phyloP scores from a whole-genome alignment of 1,140 invertebrate genomes.

The Drosophila ambigua region DNA sequence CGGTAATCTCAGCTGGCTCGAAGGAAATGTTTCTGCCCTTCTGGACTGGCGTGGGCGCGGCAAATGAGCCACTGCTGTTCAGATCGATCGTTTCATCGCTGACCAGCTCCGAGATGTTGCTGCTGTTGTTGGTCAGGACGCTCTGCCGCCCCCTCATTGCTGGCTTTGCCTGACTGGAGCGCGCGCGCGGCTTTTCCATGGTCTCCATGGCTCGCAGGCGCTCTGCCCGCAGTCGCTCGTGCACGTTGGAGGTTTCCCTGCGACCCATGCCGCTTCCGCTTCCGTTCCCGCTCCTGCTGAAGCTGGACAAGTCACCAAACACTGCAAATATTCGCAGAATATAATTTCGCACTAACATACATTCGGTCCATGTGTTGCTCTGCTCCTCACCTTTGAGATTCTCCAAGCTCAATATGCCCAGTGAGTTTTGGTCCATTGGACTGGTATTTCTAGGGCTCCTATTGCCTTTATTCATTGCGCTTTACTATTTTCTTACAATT shows the following conservation, averaged over 20 bases:
- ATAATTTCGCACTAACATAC: neutral
- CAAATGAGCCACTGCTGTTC: slow-evolving; percentile 55
- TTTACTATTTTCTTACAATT: slow-evolving; percentile 11
- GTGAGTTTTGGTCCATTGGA: slow-evolving; percentile 62
- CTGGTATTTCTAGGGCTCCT: slow-evolving; percentile 24
- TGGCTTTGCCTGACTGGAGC: slow-evolving; percentile 20
- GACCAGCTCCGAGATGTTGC: slow-evolving; percentile 73
- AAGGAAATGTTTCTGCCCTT: slow-evolving; percentile 65
- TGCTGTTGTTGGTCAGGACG: slow-evolving; percentile 17
- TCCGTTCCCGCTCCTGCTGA: slow-evolving; percentile 36
- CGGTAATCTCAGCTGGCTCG: slow-evolving; percentile 76
- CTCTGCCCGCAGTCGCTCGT: slow-evolving; percentile 68
- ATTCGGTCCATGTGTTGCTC: neutral
- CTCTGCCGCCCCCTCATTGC: neutral
- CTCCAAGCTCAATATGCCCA: slow-evolving; percentile 77
- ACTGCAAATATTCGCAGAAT: slow-evolving; percentile 32
- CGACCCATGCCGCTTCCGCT: slow-evolving; percentile 13
- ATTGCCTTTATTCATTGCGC: slow-evolving; percentile 58
- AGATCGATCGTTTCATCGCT: slow-evolving; percentile 76
- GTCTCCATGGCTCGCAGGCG: slow-evolving; percentile 64
- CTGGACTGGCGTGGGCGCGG: slow-evolving; percentile 29
- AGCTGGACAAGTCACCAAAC: slow-evolving; percentile 69
- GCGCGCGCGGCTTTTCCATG: slow-evolving; percentile 34
- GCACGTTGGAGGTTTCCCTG: slow-evolving; percentile 41
- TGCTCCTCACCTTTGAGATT: slow-evolving; percentile 60